Evolutionary conservation across 2,797 vertebrate species (phyloP), one percentile per base, ranked within the genome.

Genomic region (Tangara arthus): DNA sequence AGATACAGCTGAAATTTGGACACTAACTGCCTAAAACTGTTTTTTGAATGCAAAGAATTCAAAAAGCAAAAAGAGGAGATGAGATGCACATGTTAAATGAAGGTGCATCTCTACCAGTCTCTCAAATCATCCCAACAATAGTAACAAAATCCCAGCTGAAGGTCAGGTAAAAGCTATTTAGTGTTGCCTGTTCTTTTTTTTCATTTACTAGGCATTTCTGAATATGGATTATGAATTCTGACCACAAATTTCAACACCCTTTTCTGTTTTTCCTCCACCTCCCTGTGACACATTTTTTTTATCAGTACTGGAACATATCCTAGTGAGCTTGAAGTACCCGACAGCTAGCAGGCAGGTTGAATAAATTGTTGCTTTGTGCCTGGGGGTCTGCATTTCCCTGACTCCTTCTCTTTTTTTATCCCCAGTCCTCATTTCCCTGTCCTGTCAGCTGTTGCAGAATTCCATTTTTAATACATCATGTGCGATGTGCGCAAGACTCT

Each of bases 351-450:
- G 71, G 69, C 81, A 93, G 49, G 17, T 42, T 91, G 73, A 96
- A 93, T 95, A 95, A 96, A 95, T 93, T 92, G 32, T 72, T 93
- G 60, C 61, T 91, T 42, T 91, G 47, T 95, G 27, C 80, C 91
- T 95, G 26, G 34, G 46, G 82, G 34, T 89, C 84, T 92, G 27
- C 30, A 63, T 95, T 96, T 96, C 37, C 71, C 70, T 85, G 86
- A 37, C 9, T 90, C 22, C 69, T 95, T 53, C 21, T 76, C 11
- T 66, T 61, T 70, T 68, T 75, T 46, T 55, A 15, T 63, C 22
- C 35, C n/a, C 57, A 65, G 52, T 35, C 52, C 39, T 65, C 26
- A 87, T 95, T 91, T 94, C 34, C 22, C 70, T 70, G 82, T 75
- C 61, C 47, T 79, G 30, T 91, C 77, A 95, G 63, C 46, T 95